Base-by-base conservation (phyloP, 2,113 vertebrate genomes). In the Isichthys henryi region DNA sequence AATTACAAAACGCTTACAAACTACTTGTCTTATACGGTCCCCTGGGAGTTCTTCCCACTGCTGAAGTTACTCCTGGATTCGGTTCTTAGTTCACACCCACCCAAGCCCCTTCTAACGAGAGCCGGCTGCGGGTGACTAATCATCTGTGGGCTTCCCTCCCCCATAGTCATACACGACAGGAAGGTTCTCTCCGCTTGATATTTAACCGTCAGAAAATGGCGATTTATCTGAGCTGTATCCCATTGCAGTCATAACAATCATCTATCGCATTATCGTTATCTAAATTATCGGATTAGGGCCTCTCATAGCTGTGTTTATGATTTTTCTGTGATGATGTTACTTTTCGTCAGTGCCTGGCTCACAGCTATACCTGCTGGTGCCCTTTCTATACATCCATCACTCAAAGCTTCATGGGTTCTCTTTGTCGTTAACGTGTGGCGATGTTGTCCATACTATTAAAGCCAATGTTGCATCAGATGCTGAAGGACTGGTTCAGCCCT, bases 1-100 rank as follows among this genome's bases (percentile, higher is more conserved):
- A 74, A 90, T 91, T 92, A 90, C 92, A 80, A 90, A 91, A 90
- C 90, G 91, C 92, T 92, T 93, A 94, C 92, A 86, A 89, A 90
- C 91, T 83, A 83, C 84, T 88, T 91, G 56, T 88, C 90, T 92
- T 90, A 35, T 87, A 27, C 3, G 50, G 85, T 39, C 50, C 27
- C 27, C n/a, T 39, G 50, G 50, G 85, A 53, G 50, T n/a, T 39
- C 13, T 84, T 84, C 82, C 39, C 15, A 80, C 74, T 80, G 74
- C 35, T 80, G 35, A 80, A 35, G 74, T 80, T 80, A 43, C 35
- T 80, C 15, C 74, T 39, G 31, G 15, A 80, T 80, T 80, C 35
- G 5, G 74, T 6, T 43, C 74, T 80, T 80, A 19, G 74, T 35
- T 80, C 74, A 80, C 74, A 43, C 74, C 74, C 35, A 80, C 74